Base-by-base conservation (phyloP, 2,113 vertebrate genomes). In the Geothlypis trichas region DNA sequence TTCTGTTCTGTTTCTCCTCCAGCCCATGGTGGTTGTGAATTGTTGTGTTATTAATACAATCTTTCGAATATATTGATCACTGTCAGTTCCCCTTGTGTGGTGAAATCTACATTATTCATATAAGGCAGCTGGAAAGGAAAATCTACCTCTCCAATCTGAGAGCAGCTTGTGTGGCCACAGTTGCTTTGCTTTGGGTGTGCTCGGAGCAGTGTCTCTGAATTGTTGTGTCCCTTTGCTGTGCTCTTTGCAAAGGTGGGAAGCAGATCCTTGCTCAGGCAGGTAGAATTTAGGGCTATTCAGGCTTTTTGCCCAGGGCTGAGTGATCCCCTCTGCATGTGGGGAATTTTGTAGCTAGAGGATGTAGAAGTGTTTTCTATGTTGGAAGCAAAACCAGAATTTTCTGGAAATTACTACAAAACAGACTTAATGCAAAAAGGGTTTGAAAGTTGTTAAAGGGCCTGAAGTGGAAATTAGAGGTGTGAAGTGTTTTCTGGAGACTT, bases 221-320 rank as follows among this genome's bases (percentile, higher is more conserved):
- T 1, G 2, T 11, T 63, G 16, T 10, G 59, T 51, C 17, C 14
- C 7, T 58, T 37, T 10, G 1, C 15, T n/a, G 5, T 11, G 28
- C 13, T 42, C 42, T 87, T 77, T 57, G 33, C 24, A 27, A 37
- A 81, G 39, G 22, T 68, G 28, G 44, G 20, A 81, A 68, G 41
- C 13, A 62, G 20, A 31, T 52, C 31, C 22, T 75, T 76, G 67
- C 57, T 51, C 24, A 20, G 74, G 44, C 24, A 51, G 41, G n/a
- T 20, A 9, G 20, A 47, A 26, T 55, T 44, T 2, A 3, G 21
- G 21, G 23, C 21, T 52, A 4, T 73, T 80, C 7, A 18, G 47
- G 15, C 19, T 8, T 80, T 77, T 67, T 81, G 8, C 22, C 17
- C 11, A 18, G 10, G 17, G 67, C 33, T 6, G 11, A 37, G n/a